These are phyloP conservation scores for Trissonchulus latispiculum DNA, from an alignment of 2,888 invertebrate species.

Conservation along the genomic window DNA sequence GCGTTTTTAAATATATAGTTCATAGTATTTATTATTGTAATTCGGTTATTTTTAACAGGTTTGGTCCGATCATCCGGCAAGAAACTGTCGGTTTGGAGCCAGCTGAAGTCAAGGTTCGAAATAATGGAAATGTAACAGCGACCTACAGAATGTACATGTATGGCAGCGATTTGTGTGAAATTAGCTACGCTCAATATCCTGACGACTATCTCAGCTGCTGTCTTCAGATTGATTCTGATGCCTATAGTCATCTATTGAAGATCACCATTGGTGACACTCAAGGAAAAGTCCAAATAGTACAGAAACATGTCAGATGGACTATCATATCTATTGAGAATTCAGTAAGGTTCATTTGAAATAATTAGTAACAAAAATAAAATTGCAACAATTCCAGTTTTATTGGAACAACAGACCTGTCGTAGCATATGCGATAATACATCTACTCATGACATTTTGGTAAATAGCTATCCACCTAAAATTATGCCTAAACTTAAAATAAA, in stretches of 20 bases:
- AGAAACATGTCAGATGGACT: neutral
- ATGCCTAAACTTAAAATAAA: too few relatives aligned
- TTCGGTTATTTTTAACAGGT: too few relatives aligned
- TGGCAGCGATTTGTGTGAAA: neutral
- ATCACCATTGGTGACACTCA: neutral
- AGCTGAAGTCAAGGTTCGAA: neutral
- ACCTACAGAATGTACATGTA: neutral
- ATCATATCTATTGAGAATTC: neutral
- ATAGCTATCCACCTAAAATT: too few relatives aligned
- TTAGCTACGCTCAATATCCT: neutral
- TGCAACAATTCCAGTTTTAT: too few relatives aligned
- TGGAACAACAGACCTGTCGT: too few relatives aligned
- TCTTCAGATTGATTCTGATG: neutral
- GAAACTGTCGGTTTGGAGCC: neutral
- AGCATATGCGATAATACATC: too few relatives aligned
- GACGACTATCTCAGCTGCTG: neutral
- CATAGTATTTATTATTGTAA: too few relatives aligned
- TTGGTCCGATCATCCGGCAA: neutral
- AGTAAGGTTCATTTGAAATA: too few relatives aligned
- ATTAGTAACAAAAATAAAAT: too few relatives aligned
- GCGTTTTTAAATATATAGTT: too few relatives aligned
- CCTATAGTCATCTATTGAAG: neutral
- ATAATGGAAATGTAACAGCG: neutral
- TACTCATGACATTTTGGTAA: too few relatives aligned
- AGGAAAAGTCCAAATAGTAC: neutral